Evolutionary conservation across 2,888 invertebrate genomes (phyloP).

Genomic region (Drosophila austrosaltans): DNA sequence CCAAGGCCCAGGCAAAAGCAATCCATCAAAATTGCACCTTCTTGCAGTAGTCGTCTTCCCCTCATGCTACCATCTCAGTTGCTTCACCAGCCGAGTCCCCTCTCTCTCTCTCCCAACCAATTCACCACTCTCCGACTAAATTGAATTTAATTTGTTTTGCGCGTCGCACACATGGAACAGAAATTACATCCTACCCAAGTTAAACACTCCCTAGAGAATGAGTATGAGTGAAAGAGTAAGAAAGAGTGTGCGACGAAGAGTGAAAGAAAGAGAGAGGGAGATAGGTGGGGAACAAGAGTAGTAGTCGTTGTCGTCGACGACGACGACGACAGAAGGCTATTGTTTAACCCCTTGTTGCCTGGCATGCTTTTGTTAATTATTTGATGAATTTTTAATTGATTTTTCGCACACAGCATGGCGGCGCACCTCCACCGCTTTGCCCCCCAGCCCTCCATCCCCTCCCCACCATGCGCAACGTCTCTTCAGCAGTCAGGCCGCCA

Average conservation of each 20-base stretch:
- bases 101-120: conserved; percentile 9
- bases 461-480: conserved; percentile 7
- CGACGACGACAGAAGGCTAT: conserved; percentile 50
- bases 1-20: conserved; percentile 69
- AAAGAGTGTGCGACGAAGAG: neutral
- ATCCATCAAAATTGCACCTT: conserved; percentile 83
- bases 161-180: conserved; percentile 58
- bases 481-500: neutral
- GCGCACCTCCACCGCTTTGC: conserved; percentile 40
- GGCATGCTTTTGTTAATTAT: conserved; percentile 81
- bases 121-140: conserved; percentile 70
- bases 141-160: conserved; percentile 81
- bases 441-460: conserved; percentile 32
- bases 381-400: conserved; percentile 82
- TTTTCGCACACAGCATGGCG: conserved; percentile 74
- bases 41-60: conserved; percentile 61
- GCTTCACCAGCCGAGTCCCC: too few species aligned
- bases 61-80: neutral
- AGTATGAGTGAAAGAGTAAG: conserved; percentile 24
- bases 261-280: conserved; percentile 4
- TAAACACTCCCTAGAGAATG: conserved; percentile 70
- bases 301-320: conserved; percentile 25
- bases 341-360: conserved; percentile 70
- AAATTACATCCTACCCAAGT: conserved; percentile 64
- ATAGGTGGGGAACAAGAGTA: neutral